A percentile compares a stretch with the other conserved stretches of the same genome.
Conservation (phyloP, 1,140 invertebrate species). For the Neoseiulus cucumeris region DNA sequence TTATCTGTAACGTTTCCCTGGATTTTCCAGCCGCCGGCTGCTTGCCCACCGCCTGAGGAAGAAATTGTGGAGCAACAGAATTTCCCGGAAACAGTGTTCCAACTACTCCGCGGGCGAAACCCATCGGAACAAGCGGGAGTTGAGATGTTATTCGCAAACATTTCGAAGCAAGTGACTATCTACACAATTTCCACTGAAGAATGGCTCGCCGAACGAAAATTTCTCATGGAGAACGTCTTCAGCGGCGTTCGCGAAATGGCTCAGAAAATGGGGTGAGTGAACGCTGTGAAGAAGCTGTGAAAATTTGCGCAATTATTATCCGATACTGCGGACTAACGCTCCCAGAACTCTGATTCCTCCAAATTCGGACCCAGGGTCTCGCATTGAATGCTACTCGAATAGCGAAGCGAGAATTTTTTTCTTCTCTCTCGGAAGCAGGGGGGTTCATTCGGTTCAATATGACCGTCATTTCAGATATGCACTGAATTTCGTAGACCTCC, state of each 20-base stretch:
- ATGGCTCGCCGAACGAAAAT: neutral
- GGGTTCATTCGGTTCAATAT: too few relatives aligned
- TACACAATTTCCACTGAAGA: constrained; percentile 1
- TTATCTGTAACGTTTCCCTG: too few relatives aligned
- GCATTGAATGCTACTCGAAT: too few relatives aligned
- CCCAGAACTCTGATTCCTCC: too few relatives aligned
- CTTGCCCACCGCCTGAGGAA: neutral
- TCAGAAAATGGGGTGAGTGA: neutral
- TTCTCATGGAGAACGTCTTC: constrained; percentile 7
- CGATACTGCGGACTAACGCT: too few relatives aligned
- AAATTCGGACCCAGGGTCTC: too few relatives aligned
- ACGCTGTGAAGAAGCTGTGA: too few relatives aligned
- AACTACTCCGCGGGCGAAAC: neutral
- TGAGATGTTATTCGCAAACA: neutral
- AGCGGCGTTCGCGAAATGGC: neutral
- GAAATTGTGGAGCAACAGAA: neutral
- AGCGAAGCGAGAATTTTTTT: too few relatives aligned
- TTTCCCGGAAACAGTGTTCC: neutral
- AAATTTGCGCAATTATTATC: too few relatives aligned
- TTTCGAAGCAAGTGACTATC: constrained; percentile 7
- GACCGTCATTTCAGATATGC: too few relatives aligned
- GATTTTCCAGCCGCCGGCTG: neutral
- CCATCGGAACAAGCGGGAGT: neutral
- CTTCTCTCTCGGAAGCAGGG: too few relatives aligned
- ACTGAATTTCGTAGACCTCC: constrained; percentile 4